phyloP scores from a whole-genome alignment of 2,888 invertebrate species.

The Synanthedon vespiformis region DNA sequence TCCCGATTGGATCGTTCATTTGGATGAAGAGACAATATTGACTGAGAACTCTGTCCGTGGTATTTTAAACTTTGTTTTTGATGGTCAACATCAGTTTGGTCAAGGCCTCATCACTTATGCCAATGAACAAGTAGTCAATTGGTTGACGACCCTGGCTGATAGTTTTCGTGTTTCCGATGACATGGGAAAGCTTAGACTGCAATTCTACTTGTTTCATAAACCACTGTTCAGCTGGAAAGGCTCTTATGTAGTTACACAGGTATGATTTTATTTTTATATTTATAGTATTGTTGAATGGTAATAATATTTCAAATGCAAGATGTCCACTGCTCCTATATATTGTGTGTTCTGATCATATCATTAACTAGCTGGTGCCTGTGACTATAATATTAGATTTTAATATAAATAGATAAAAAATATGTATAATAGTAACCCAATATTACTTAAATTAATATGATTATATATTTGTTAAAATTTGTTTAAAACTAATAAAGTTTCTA shows the following conservation, averaged over 20 bases:
- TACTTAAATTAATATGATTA: too few species aligned
- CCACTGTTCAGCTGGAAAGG: slow-evolving; percentile 99
- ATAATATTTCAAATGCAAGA: background rate
- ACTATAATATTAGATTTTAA: too few species aligned
- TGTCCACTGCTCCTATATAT: background rate
- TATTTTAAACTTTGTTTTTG: slow-evolving; percentile 92
- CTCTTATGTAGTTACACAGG: slow-evolving; percentile 96
- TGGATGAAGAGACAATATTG: slow-evolving; percentile 95
- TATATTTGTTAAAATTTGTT: too few species aligned
- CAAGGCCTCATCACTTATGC: slow-evolving; percentile 97
- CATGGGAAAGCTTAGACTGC: slow-evolving; percentile 95
- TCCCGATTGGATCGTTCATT: slow-evolving; percentile 96
- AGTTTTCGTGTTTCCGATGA: slow-evolving; percentile 97
- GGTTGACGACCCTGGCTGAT: slow-evolving; percentile 96
- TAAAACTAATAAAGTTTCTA: too few species aligned
- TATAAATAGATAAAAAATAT: too few species aligned
- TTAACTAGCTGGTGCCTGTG: too few species aligned
- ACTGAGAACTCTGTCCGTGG: slow-evolving; percentile 92
- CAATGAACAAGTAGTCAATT: slow-evolving; percentile 95
- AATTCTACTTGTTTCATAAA: slow-evolving; percentile 93
- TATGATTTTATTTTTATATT: slow-evolving; percentile 30
- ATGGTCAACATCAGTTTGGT: slow-evolving; percentile 95
- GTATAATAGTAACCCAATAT: too few species aligned
- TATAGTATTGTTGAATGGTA: background rate
- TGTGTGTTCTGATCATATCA: background rate